phyloP scores from a whole-genome alignment of 2,113 vertebrate genomes.

The Promerops cafer region DNA sequence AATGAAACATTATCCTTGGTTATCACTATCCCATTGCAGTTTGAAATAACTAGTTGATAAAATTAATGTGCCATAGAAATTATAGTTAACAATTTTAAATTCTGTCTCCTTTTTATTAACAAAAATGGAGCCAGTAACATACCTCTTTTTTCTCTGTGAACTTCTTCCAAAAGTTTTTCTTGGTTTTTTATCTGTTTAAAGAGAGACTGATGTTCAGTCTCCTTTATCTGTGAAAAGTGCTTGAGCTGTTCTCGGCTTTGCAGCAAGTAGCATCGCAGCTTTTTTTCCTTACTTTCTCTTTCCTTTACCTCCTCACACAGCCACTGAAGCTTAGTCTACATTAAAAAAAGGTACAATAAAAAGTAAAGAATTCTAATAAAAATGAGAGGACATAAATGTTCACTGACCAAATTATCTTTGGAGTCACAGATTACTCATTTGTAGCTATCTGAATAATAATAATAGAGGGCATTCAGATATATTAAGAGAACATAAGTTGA shows the following conservation, averaged over 20 bases:
- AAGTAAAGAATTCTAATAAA: neutral
- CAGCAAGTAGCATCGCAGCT: conserved; percentile 70
- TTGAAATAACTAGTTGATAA: neutral
- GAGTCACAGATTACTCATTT: neutral
- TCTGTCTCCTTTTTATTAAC: neutral
- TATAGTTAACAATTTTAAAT: neutral
- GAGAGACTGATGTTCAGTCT: conserved; percentile 77
- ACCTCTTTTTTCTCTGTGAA: conserved; percentile 87
- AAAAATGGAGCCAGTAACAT: neutral
- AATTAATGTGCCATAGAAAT: neutral
- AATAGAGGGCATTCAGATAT: neutral
- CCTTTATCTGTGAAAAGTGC: conserved; percentile 73
- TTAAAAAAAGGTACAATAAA: neutral
- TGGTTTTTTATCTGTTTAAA: conserved; percentile 81
- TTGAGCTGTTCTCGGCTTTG: conserved; percentile 81
- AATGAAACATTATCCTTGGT: neutral
- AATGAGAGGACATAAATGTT: neutral
- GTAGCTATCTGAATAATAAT: neutral
- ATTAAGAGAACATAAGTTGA: neutral
- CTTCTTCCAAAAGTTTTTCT: conserved; percentile 80
- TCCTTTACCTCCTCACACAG: conserved; percentile 88
- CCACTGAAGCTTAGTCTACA: conserved; percentile 84
- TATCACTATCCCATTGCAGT: neutral
- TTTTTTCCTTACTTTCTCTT: conserved; percentile 75
- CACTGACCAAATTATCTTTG: neutral